phyloP scores from a whole-genome alignment of 2,113 vertebrate genomes.

The Oxyruncus cristatus region DNA sequence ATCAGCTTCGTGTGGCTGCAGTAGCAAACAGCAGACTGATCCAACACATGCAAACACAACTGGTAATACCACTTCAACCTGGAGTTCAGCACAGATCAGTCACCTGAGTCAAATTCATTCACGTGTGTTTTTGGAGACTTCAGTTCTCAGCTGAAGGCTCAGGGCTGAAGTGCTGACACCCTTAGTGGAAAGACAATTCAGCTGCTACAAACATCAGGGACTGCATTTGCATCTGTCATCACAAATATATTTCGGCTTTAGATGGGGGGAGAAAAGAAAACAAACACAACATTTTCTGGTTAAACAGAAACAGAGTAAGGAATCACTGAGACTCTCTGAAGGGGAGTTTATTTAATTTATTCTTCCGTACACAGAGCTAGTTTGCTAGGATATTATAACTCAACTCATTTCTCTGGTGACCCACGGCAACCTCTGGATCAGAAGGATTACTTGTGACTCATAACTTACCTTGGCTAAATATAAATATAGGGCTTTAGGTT shows the following conservation, averaged over 20 bases:
- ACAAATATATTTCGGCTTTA: conserved; percentile 15
- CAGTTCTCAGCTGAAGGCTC: neutral
- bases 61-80: neutral
- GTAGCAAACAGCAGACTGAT: neutral
- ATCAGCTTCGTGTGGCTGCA: neutral
- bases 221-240: conserved; percentile 39
- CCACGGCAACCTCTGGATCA: conserved; percentile 65
- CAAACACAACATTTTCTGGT: conserved; percentile 49
- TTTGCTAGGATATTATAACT: conserved; percentile 67
- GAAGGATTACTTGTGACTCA: conserved; percentile 69
- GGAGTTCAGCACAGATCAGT: neutral
- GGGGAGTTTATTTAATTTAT: conserved; percentile 65
- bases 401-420: conserved; percentile 69
- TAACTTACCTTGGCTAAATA: conserved; percentile 70
- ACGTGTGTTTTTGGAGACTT: neutral
- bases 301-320: conserved; percentile 51
- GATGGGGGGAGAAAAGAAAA: conserved; percentile 8
- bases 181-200: conserved; percentile 16
- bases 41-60: neutral
- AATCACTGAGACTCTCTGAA: conserved; percentile 5
- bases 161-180: neutral
- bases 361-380: conserved; percentile 58
- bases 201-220: neutral
- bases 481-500: conserved; percentile 70
- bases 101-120: neutral